Conservation (phyloP, 37 sponge, comb jelly and placozoan genomes). For the Mnemiopsis leidyi region DNA sequence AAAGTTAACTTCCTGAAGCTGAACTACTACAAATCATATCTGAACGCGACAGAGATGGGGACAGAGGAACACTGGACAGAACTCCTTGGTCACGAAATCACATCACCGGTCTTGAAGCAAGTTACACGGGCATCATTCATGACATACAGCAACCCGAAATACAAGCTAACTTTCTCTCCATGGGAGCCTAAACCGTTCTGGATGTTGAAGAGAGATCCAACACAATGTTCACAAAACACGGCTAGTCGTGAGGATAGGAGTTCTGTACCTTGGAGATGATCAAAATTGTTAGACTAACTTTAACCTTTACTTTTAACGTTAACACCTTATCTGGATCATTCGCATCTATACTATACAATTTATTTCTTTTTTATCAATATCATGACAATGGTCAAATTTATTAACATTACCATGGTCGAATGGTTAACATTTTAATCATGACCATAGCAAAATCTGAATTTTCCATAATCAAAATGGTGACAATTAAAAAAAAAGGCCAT, state of each 20-base stretch:
- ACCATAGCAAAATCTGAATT: no score
- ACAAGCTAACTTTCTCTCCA: conserved; percentile 52
- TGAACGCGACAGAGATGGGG: conserved; percentile 58
- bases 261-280: neutral
- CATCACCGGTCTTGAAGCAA: conserved; percentile 43
- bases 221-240: neutral
- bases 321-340: no score
- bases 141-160: conserved; percentile 62
- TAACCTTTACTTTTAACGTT: no score
- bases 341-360: no score
- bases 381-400: no score
- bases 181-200: conserved; percentile 66
- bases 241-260: neutral
- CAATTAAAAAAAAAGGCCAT: no score
- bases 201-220: conserved; percentile 33
- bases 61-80: conserved; percentile 63
- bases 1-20: conserved; percentile 57
- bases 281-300: no score
- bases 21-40: conserved; percentile 59
- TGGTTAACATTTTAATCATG: no score
- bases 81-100: conserved; percentile 32
- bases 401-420: no score
- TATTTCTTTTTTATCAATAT: no score
- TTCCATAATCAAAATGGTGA: no score
- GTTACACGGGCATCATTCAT: conserved; percentile 18